These are phyloP conservation scores for Lumbricus terrestris DNA, from an alignment of 2,888 invertebrate species.

Conservation along the genomic window DNA sequence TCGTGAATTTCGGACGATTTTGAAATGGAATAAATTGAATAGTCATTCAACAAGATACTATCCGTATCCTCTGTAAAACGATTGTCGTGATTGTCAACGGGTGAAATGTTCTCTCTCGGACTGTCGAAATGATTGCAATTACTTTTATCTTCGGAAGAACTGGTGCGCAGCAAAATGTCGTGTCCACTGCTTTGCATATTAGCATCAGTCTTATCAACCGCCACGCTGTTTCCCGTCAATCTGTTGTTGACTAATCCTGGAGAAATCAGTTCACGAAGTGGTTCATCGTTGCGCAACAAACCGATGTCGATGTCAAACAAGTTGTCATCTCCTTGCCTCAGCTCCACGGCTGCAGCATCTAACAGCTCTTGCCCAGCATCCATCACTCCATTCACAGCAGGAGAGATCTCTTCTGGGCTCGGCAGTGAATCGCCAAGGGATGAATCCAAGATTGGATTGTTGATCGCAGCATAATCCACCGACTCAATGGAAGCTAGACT, in stretches of 20 bases:
- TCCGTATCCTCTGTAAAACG: not conserved
- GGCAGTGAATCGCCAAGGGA: not conserved
- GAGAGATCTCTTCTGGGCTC: not conserved
- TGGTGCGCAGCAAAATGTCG: not conserved
- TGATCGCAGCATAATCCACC: not conserved
- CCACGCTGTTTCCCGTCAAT: not conserved
- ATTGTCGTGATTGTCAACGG: not conserved
- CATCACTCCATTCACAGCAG: not conserved
- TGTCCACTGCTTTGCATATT: not conserved
- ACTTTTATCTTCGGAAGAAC: not conserved
- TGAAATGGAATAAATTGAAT: not conserved
- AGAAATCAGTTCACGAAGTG: not conserved
- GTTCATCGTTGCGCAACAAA: not conserved
- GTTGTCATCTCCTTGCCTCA: not conserved
- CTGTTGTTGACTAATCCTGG: not conserved
- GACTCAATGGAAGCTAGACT: not conserved
- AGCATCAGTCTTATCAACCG: not conserved
- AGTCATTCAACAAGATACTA: not conserved
- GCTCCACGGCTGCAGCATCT: not conserved
- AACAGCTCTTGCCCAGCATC: not conserved
- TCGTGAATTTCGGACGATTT: not conserved
- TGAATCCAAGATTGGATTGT: not conserved
- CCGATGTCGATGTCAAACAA: not conserved
- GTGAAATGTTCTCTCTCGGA: not conserved
- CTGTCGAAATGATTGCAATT: not conserved